Conservation (phyloP, 2,797 vertebrate species). For the Paguma larvata region DNA sequence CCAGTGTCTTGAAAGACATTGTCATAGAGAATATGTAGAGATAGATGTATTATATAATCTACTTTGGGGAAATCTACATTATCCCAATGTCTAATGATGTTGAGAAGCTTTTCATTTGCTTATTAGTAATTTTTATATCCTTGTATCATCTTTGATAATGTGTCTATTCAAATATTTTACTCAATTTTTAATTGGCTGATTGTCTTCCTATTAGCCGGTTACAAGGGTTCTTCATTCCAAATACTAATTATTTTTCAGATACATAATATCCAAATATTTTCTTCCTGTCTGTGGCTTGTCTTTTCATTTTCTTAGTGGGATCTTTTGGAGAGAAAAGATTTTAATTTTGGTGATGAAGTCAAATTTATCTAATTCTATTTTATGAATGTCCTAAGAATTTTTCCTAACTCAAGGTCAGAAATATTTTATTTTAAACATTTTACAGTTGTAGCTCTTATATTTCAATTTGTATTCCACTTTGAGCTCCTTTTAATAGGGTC, state of each 20-base stretch:
- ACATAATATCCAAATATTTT: slow-evolving; percentile 19
- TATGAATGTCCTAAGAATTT: background rate
- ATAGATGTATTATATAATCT: background rate
- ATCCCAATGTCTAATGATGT: background rate
- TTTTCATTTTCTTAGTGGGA: background rate
- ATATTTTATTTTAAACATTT: background rate
- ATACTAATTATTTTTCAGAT: background rate
- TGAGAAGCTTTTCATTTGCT: background rate
- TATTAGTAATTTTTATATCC: background rate
- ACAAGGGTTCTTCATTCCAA: background rate
- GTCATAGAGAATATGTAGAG: background rate
- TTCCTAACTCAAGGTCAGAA: background rate
- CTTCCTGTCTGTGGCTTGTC: background rate
- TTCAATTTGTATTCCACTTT: background rate
- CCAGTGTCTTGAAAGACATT: background rate
- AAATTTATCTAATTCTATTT: slow-evolving; percentile 26
- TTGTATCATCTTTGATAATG: background rate
- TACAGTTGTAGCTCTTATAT: background rate
- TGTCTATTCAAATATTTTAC: background rate
- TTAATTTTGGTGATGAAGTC: background rate
- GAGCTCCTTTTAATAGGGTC: background rate
- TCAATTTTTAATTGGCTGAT: background rate
- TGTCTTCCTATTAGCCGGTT: background rate
- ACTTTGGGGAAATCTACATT: slow-evolving; percentile 8
- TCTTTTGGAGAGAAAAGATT: background rate